Conservation (phyloP, 2,797 vertebrate species). For the Mormyrops attenuatus region DNA sequence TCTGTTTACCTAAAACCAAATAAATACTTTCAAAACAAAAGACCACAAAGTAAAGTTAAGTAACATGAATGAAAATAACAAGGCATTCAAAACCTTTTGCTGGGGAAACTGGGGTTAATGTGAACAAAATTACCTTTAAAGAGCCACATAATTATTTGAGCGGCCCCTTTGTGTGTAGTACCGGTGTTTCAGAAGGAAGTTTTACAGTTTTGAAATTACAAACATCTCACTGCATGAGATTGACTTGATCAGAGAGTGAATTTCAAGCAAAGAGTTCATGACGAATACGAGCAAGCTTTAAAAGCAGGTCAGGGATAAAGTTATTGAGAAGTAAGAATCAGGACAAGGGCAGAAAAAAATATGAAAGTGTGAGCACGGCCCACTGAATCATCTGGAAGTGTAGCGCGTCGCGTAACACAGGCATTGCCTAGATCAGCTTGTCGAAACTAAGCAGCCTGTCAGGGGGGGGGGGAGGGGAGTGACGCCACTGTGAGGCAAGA, state of each 20-base stretch:
- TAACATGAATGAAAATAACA: neutral
- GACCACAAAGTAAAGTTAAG: neutral
- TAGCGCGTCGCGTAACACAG: neutral
- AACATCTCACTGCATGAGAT: neutral
- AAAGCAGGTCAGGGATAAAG: conserved; percentile 9
- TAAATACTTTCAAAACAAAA: neutral
- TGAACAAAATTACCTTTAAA: neutral
- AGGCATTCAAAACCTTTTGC: neutral
- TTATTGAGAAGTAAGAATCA: conserved; percentile 5
- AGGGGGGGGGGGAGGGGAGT: neutral
- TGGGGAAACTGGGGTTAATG: neutral
- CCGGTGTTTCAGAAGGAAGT: neutral
- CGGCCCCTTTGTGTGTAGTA: neutral
- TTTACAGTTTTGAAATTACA: neutral
- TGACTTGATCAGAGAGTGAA: neutral
- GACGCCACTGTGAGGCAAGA: neutral
- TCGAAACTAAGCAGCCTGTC: neutral
- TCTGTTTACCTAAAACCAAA: neutral
- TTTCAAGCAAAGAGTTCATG: neutral
- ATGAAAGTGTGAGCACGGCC: neutral
- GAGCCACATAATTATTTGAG: neutral
- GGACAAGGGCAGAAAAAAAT: conserved; percentile 11
- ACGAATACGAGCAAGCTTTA: neutral
- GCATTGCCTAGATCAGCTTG: neutral
- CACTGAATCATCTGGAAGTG: neutral